Evolutionary conservation across 2,113 vertebrate species (phyloP).

Genomic region (Coryphaenoides rupestris): DNA sequence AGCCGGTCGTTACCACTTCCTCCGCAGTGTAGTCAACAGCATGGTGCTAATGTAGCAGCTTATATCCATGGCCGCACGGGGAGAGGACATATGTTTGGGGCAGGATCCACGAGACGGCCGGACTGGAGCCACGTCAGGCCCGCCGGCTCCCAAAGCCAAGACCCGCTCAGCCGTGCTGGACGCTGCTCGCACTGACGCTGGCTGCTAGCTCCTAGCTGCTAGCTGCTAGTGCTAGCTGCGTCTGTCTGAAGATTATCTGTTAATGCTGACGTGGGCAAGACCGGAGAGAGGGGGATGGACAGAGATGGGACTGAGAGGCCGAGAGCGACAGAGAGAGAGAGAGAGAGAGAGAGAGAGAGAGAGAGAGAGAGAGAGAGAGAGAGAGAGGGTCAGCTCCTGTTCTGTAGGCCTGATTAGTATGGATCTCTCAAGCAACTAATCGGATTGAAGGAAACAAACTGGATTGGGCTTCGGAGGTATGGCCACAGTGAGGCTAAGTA

Average conservation of each 20-base stretch:
- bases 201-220: conserved; percentile 39
- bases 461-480: conserved; percentile 61
- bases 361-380: conserved; percentile 16
- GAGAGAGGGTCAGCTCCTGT: conserved; percentile 32
- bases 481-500: conserved; percentile 39
- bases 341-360: conserved; percentile 24
- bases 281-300: conserved; percentile 27
- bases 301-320: conserved; percentile 3
- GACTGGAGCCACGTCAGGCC: background rate
- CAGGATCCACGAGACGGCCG: conserved; percentile 26
- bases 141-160: conserved; percentile 8
- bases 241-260: conserved; percentile 60
- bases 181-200: conserved; percentile 32
- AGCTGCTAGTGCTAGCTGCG: conserved; percentile 26
- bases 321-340: conserved; percentile 23
- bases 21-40: conserved; percentile 20
- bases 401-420: conserved; percentile 66
- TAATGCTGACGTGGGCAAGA: conserved; percentile 67
- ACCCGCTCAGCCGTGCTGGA: conserved; percentile 17
- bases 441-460: conserved; percentile 73
- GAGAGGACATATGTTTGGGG: conserved; percentile 25
- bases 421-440: conserved; percentile 74
- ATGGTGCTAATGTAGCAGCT: conserved; percentile 35
- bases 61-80: conserved; percentile 12
- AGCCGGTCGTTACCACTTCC: conserved; percentile 20